Conservation (phyloP, 2,113 vertebrate species). For the Glaucomys volans region DNA sequence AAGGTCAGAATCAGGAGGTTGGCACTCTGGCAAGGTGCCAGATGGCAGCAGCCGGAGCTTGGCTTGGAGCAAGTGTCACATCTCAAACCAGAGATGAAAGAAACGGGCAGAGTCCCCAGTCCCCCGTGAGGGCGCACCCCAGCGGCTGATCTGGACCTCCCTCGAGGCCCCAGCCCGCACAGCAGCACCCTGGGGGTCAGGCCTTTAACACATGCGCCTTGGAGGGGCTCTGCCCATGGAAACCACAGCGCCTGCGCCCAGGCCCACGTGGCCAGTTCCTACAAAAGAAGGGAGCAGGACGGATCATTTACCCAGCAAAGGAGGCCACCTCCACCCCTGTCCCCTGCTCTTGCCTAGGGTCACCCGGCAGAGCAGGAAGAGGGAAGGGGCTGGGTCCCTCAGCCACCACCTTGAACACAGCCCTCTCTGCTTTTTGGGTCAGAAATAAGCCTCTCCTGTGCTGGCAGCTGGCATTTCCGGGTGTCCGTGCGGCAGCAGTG, state of each 20-base stretch:
- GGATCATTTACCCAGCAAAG: neutral
- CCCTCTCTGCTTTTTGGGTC: neutral
- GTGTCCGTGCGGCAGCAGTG: neutral
- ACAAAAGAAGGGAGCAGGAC: neutral
- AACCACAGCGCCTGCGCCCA: neutral
- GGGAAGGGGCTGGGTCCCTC: neutral
- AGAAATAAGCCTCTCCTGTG: neutral
- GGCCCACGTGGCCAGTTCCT: neutral
- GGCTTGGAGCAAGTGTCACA: neutral
- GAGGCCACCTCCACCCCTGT: neutral
- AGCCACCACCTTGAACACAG: neutral
- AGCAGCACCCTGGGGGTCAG: neutral
- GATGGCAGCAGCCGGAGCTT: neutral
- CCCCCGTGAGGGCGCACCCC: too few relatives aligned
- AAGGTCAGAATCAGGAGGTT: neutral
- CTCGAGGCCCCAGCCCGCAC: neutral
- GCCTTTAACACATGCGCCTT: neutral
- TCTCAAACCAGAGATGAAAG: neutral
- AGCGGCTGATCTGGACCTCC: neutral
- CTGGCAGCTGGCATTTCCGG: neutral
- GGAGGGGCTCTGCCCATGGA: neutral
- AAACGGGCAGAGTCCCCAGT: neutral
- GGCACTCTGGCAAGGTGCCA: neutral
- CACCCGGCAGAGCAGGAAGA: neutral
- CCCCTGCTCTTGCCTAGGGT: neutral